Percentiles rank a stretch among this genome's conserved stretches.
Evolutionary conservation across 2,797 vertebrate genomes (phyloP).

Genomic region (Pagetopsis macropterus): DNA sequence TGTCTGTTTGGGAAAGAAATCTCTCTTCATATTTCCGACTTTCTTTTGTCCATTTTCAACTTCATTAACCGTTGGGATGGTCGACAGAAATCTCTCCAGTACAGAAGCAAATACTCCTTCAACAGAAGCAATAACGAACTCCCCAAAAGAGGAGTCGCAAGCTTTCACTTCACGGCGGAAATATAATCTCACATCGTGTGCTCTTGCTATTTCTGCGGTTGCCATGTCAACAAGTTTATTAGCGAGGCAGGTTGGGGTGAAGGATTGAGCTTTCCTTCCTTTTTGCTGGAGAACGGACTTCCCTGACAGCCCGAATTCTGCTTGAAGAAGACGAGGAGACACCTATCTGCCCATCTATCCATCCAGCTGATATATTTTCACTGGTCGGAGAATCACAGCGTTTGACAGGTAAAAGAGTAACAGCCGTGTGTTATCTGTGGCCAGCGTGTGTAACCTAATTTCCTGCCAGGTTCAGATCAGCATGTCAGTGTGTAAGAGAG

Average conservation of each 20-base stretch:
- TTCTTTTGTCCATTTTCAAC: not conserved
- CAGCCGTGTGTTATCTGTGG: conserved; percentile 3
- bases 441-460: conserved; percentile 2
- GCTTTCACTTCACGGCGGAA: not conserved
- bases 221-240: conserved; percentile 53
- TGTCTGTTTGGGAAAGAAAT: not conserved
- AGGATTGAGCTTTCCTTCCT: conserved; percentile 5
- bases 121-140: conserved; percentile 14
- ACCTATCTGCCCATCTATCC: not conserved
- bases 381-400: not conserved
- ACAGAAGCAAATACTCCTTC: not conserved
- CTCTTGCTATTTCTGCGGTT: conserved; percentile 36
- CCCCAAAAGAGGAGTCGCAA: conserved; percentile 2
- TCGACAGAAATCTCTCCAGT: not conserved
- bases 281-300: conserved; percentile 8
- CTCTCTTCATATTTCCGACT: not conserved
- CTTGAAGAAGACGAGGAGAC: conserved; percentile 4
- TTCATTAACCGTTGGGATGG: not conserved
- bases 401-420: conserved; percentile 11
- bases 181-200: conserved; percentile 19
- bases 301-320: conserved; percentile 1
- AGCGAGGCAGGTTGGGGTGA: conserved; percentile 31
- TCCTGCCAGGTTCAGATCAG: conserved; percentile 12
- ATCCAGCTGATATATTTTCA: not conserved
- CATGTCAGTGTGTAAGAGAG: conserved; percentile 17